Percentiles rank a stretch among this genome's conserved stretches.
Conservation (phyloP, 1,140 invertebrate genomes). For the Araneus ventricosus region DNA sequence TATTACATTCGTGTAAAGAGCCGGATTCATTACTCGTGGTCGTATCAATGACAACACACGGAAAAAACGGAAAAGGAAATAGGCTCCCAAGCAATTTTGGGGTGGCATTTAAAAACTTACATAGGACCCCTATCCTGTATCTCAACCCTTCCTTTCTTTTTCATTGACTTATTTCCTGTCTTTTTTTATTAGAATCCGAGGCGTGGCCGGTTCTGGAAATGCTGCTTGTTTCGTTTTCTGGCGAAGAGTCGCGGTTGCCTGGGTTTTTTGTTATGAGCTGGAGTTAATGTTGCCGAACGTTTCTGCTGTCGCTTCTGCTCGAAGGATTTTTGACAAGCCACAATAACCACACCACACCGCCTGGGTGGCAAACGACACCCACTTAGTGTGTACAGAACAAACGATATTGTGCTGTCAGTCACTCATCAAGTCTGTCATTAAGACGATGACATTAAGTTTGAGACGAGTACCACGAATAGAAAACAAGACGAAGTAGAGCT, state of each 20-base stretch:
- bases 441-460: too few species aligned
- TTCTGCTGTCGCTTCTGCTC: not conserved
- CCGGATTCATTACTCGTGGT: not conserved
- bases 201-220: not conserved
- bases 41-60: not conserved
- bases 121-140: not conserved
- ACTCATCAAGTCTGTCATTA: too few species aligned
- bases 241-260: not conserved
- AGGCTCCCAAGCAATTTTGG: not conserved
- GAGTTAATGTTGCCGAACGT: conserved; percentile 20
- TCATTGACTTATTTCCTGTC: not conserved
- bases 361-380: not conserved
- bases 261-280: not conserved
- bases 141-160: not conserved
- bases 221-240: not conserved
- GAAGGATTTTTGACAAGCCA: not conserved
- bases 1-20: not conserved
- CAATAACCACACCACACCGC: not conserved
- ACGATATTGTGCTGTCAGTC: too few species aligned
- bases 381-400: not conserved
- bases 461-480: too few species aligned
- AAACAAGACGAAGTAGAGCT: too few species aligned
- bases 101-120: not conserved
- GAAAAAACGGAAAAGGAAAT: not conserved
- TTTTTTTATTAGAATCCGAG: not conserved